phyloP scores from a whole-genome alignment of 2,113 vertebrate genomes.

The Xyliphius kryptos region DNA sequence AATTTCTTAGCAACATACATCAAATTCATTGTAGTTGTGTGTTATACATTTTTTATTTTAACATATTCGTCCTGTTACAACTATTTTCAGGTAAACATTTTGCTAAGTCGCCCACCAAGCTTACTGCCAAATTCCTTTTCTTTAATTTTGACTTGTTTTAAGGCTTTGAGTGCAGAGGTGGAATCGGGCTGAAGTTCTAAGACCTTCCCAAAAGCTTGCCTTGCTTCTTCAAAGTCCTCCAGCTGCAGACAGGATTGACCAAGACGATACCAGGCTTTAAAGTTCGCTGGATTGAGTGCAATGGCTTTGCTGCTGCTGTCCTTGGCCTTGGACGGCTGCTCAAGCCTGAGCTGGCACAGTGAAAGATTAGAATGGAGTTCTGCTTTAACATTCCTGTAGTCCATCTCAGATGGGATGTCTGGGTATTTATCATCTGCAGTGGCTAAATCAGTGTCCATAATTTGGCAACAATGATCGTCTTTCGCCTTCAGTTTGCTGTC shows the following conservation, averaged over 20 bases:
- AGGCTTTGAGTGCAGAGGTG: slow-evolving; percentile 67
- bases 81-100: slow-evolving; percentile 62
- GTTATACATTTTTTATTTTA: background rate
- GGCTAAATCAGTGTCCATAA: background rate
- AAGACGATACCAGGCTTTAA: slow-evolving; percentile 79
- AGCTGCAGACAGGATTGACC: slow-evolving; percentile 73
- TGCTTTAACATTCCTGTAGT: slow-evolving; percentile 60
- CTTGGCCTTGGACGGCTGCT: slow-evolving; percentile 65
- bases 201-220: slow-evolving; percentile 65
- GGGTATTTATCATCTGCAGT: slow-evolving; percentile 2
- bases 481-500: background rate
- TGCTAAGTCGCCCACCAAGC: slow-evolving; percentile 75
- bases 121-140: slow-evolving; percentile 65
- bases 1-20: too few species aligned
- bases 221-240: slow-evolving; percentile 72
- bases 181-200: slow-evolving; percentile 73
- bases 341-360: slow-evolving; percentile 75
- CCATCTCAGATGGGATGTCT: slow-evolving; percentile 43
- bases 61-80: background rate
- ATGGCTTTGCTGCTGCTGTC: slow-evolving; percentile 71
- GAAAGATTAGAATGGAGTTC: slow-evolving; percentile 78
- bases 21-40: too few species aligned
- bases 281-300: slow-evolving; percentile 62
- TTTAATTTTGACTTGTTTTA: slow-evolving; percentile 63
- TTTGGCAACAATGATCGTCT: background rate